These are phyloP conservation scores for Bubo bubo DNA, from an alignment of 2,113 vertebrate species.

Conservation along the genomic window DNA sequence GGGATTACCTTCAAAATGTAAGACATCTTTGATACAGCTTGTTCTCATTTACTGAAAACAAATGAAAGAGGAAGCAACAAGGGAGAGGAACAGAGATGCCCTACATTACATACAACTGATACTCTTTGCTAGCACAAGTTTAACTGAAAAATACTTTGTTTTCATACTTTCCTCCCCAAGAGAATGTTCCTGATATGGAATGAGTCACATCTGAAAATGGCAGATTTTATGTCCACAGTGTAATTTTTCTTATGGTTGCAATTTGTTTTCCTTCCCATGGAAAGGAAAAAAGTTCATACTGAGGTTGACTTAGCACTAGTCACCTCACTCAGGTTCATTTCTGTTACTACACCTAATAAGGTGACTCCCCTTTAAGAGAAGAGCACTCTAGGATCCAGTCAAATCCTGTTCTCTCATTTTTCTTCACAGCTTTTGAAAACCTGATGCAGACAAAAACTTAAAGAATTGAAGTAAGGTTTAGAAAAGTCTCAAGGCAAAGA, in stretches of 20 bases:
- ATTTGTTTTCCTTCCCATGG: not conserved
- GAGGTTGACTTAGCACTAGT: not conserved
- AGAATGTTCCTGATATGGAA: not conserved
- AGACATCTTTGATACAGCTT: constrained; percentile 26
- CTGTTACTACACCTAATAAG: not conserved
- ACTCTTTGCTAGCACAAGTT: not conserved
- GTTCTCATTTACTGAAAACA: constrained; percentile 46
- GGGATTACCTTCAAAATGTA: constrained; percentile 32
- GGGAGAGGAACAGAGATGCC: not conserved
- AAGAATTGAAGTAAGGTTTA: not conserved
- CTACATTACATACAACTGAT: not conserved
- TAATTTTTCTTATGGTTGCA: not conserved
- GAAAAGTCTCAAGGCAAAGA: not conserved
- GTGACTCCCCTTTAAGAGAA: not conserved
- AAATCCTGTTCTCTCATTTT: not conserved
- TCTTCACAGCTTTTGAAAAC: not conserved
- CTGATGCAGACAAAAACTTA: not conserved
- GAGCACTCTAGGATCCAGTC: not conserved
- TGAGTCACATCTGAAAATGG: not conserved
- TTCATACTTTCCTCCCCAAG: not conserved
- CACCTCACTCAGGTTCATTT: not conserved
- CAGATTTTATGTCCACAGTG: not conserved
- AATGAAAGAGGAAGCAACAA: not conserved
- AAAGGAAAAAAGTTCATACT: not conserved
- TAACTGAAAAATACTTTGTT: constrained; percentile 10